Evolutionary conservation across 2,888 invertebrate genomes (phyloP).

Genomic region (Noctua janthina): DNA sequence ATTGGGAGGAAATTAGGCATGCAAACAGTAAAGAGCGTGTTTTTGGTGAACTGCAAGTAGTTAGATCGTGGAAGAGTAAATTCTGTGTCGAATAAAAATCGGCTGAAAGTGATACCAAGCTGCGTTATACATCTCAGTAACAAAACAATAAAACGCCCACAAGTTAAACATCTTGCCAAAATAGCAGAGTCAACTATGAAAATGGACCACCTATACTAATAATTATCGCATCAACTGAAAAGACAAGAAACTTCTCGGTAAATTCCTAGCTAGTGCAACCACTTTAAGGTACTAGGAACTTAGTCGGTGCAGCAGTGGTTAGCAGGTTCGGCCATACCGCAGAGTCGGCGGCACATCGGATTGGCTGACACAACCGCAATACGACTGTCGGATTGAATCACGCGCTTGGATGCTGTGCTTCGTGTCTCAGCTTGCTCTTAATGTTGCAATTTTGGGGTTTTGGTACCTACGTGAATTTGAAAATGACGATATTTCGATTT

Average conservation of each 20-base stretch:
- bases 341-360: not conserved
- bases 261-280: constrained; percentile 8
- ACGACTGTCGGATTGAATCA: constrained; percentile 43
- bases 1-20: constrained; percentile 12
- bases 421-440: not conserved
- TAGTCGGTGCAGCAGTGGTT: constrained; percentile 18
- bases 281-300: constrained; percentile 1
- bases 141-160: not conserved
- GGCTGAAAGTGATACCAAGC: not conserved
- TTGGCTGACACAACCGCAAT: constrained; percentile 43
- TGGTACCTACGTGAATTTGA: not conserved
- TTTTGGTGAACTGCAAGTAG: not conserved
- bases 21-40: not conserved
- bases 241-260: not conserved
- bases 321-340: constrained; percentile 15
- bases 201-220: not conserved
- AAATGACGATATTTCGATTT: not conserved
- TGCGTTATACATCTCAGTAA: not conserved
- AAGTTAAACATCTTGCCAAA: not conserved
- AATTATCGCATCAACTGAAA: not conserved
- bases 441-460: not conserved
- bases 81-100: not conserved
- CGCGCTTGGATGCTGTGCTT: constrained; percentile 27
- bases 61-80: not conserved
- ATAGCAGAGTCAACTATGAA: not conserved